Base-by-base conservation (phyloP, 2,888 invertebrate genomes). In the Athetis lepigone region DNA sequence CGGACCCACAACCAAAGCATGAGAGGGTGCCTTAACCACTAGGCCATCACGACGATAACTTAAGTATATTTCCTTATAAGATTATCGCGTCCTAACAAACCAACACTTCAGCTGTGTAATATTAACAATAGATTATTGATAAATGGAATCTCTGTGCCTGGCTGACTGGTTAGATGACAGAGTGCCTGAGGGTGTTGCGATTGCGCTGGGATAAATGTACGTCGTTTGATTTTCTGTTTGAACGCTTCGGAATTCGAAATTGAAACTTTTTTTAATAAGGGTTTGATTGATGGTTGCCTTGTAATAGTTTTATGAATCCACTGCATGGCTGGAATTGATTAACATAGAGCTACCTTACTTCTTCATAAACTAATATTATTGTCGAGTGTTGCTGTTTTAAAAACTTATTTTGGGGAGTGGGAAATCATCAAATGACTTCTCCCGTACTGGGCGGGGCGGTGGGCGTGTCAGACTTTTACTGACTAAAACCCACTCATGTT, bases 131-230 rank as follows among this genome's bases (percentile, higher is more conserved):
- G 33, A 33, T 70, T n/a, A n/a, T n/a, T 65, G 65, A 58, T 39
- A 50, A 57, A 70, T 70, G 39, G 42, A 69, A 70, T 57, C 51
- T 42, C 40, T 27, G 42, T 33, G 45, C 19, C 23, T 37, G 42
- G 49, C 27, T 43, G 63, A 23, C 27, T 54, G 54, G 63, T 25
- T 19, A 45, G 19, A 56, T 33, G 55, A 45, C 37, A 18, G 66
- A 65, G 37, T 25, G 37, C 50, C 2, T 42, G 23, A 42, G 52
- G 21, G 42, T 54, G 16, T 37, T 11, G 50, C 37, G 50, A 52
- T 61, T 7, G 9, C 13, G 9, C 23, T 42, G 11, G 42, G 40
- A 55, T 69, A n/a, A n/a, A n/a, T 62, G 63, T 40, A 19, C 16
- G 46, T 25, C 16, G 25, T 29, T 55, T 16, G 45, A 36, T 46